Evolutionary conservation across 2,797 vertebrate species (phyloP), one percentile per base, ranked within the genome.

Genomic region (Triplophysa yarkandensis): DNA sequence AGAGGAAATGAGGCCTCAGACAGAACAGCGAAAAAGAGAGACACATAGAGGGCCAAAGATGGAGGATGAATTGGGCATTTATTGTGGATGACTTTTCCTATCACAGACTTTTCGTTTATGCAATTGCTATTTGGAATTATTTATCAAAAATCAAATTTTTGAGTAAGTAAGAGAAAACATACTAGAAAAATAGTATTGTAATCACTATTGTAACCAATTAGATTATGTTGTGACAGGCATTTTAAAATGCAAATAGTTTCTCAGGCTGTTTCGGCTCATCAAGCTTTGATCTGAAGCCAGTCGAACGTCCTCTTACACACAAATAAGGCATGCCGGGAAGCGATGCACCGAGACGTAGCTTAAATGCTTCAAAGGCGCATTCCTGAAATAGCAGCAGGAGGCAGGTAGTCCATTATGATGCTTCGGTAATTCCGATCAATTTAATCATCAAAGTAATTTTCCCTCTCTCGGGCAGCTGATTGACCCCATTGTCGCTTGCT

Each of bases 31-130:
- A 62, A 60, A 74, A 13, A 43, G 30, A 75, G 44, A 70, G 71
- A 52, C 66, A 74, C 19, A 65, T 54, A 34, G 28, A 46, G 39
- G 48, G 27, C 9, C 43, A 64, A 46, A 3, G 36, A 71, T 1
- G 2, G 34, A 84, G 82, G 83, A 87, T 85, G 85, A 88, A 88
- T 86, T 85, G 83, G 84, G 84, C 82, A 65, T 88, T 89, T 87
- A 87, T 82, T 85, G 81, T 44, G 32, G 81, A 80, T 85, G 83
- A 86, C 82, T 84, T 85, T n/a, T n/a, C n/a, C n/a, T n/a, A n/a
- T n/a, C n/a, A n/a, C n/a, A n/a, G n/a, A n/a, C n/a, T n/a, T n/a
- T n/a, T n/a, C n/a, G n/a, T n/a, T n/a, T n/a, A n/a, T n/a, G n/a
- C n/a, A n/a, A n/a, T n/a, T n/a, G n/a, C n/a, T n/a, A n/a, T n/a